Evolutionary conservation across 37 sponge, comb jelly and placozoan species (phyloP).

Genomic region (Beroe ovata): DNA sequence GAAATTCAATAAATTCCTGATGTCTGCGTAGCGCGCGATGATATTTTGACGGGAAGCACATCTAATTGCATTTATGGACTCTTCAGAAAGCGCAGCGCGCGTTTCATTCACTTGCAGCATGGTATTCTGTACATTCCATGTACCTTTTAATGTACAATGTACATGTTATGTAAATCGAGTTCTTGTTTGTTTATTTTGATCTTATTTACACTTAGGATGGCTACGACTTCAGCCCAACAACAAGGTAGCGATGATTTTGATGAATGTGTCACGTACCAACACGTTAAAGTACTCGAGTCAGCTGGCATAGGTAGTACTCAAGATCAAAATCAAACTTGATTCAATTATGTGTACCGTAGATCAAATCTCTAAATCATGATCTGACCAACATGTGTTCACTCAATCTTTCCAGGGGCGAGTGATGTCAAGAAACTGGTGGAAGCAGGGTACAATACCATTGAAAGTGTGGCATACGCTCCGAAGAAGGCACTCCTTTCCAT

Average conservation of each 20-base stretch:
- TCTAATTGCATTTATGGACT: background rate
- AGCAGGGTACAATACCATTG: conserved; percentile 96
- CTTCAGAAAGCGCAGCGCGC: background rate
- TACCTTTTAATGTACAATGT: background rate
- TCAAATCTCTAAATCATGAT: background rate
- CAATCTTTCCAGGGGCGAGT: conserved; percentile 73
- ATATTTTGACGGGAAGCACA: background rate
- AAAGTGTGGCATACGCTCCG: conserved; percentile 96
- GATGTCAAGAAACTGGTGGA: conserved; percentile 96
- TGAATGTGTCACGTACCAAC: conserved; percentile 67
- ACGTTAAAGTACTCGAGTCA: conserved; percentile 45
- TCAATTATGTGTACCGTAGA: background rate
- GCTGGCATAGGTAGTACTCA: conserved; percentile 67
- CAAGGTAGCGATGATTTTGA: conserved; percentile 17
- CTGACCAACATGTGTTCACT: too few relatives aligned
- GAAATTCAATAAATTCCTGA: background rate
- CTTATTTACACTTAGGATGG: too few relatives aligned
- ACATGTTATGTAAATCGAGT: too few relatives aligned
- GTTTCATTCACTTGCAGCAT: too few relatives aligned
- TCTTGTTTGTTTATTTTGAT: too few relatives aligned
- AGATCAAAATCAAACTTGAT: too few relatives aligned
- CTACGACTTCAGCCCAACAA: background rate
- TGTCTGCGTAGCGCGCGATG: background rate
- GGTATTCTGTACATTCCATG: too few relatives aligned
- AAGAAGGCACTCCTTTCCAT: conserved; percentile 92